Base-by-base conservation (phyloP, 2,113 vertebrate genomes). In the Sinocyclocheilus grahami region DNA sequence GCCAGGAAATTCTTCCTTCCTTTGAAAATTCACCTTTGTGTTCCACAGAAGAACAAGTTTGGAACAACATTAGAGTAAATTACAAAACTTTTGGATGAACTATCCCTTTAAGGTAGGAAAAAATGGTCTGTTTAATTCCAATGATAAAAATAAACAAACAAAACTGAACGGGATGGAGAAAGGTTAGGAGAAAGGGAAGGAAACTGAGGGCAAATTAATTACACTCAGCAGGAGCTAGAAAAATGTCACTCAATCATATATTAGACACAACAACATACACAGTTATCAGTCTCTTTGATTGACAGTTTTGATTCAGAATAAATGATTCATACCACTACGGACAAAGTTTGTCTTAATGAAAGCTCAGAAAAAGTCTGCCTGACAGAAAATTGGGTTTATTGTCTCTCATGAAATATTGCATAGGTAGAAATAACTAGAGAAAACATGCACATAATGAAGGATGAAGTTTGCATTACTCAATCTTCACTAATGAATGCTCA, bases 371-470 rank as follows among this genome's bases (percentile, higher is more conserved):
- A 63, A 46, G 7, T 18, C 16, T 22, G 27, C 10, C 16, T 78
- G 37, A 63, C 55, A 67, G 48, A 71, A 62, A 62, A 22, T 27
- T 39, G 24, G 24, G 42, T 22, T 72, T 55, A 69, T 39, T 84
- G 51, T 84, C 4, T 22, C 39, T 72, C 48, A 42, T 60, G 51
- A 75, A 74, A 74, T 74, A 10, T 39, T 22, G 20, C 69, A 84
- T 42, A 16, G 82, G 6, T 24, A 42, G 22, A 74, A 39, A 33
- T 74, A 27, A 24, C 33, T 10, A 7, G 48, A 22, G 12, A 60
- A 74, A 84, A 42, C 48, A 71, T 71, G 12, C 22, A n/a, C 51
- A 84, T 84, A 74, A 84, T 75, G 69, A 75, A 84, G 82, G 69
- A 82, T 67, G 74, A 77, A 48, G 46, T 30, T 53, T 77, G 63